These are phyloP conservation scores for Callithrix jacchus DNA, from an alignment of 2,113 vertebrate species.

Conservation along the genomic window DNA sequence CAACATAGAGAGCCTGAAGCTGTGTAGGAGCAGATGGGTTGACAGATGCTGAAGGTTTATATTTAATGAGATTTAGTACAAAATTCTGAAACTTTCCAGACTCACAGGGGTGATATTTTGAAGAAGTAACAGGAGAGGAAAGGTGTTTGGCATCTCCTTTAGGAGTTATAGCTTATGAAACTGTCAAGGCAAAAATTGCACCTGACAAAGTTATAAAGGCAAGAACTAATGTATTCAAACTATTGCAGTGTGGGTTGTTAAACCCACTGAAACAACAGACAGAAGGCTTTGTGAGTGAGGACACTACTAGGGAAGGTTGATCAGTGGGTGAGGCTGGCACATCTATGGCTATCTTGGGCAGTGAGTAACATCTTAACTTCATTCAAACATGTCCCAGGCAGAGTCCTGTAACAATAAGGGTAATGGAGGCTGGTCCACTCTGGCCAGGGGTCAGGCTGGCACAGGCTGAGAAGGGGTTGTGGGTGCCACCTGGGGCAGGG, in stretches of 20 bases:
- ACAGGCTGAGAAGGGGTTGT: not conserved
- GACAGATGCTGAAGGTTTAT: not conserved
- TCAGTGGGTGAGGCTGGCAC: not conserved
- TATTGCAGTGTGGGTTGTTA: not conserved
- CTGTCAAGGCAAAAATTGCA: not conserved
- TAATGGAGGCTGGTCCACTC: not conserved
- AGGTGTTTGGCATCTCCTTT: not conserved
- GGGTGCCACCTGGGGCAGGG: not conserved
- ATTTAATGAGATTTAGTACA: not conserved
- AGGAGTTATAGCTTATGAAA: not conserved
- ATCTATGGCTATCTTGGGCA: not conserved
- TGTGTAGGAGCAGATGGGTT: not conserved
- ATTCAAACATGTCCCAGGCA: not conserved
- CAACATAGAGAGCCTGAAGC: not conserved
- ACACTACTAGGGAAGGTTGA: too few species aligned
- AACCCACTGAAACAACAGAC: not conserved
- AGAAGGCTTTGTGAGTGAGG: not conserved
- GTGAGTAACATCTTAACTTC: not conserved
- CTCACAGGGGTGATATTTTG: not conserved
- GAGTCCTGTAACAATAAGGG: not conserved
- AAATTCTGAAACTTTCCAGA: not conserved
- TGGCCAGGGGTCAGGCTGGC: not conserved
- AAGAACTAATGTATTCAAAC: not conserved
- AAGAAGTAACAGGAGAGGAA: not conserved
- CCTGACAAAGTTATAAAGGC: not conserved